Percentiles rank a stretch among this genome's conserved stretches.
These are phyloP conservation scores for Ditylenchus dipsaci DNA, from an alignment of 1,140 invertebrate genomes.

Conservation along the genomic window DNA sequence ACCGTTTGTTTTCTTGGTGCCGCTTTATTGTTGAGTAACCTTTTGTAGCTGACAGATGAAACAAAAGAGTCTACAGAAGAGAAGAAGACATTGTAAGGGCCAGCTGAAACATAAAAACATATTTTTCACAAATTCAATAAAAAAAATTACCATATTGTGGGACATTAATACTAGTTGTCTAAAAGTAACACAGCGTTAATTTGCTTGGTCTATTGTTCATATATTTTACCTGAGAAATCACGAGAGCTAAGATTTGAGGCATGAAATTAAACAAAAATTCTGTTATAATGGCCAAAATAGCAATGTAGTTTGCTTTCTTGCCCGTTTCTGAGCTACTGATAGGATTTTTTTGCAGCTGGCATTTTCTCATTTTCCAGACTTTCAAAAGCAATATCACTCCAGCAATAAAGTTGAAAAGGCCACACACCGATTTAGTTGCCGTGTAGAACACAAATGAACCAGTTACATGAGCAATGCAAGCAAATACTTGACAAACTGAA, in stretches of 20 bases:
- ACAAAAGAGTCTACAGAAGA: not conserved
- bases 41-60: not conserved
- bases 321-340: not conserved
- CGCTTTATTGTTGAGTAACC: too few species aligned
- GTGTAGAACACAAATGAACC: not conserved
- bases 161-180: too few species aligned
- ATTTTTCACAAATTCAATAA: not conserved
- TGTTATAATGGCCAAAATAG: not conserved
- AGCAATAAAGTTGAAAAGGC: not conserved
- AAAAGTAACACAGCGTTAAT: too few species aligned
- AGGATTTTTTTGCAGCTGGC: not conserved
- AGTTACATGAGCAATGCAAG: conserved; percentile 1
- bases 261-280: conserved; percentile 5
- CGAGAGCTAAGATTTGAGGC: not conserved
- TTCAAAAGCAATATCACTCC: not conserved
- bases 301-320: conserved; percentile 2
- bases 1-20: too few species aligned
- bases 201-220: too few species aligned
- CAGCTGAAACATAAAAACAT: not conserved
- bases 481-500: conserved; percentile 7
- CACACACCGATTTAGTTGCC: not conserved
- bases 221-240: not conserved
- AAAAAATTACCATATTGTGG: not conserved
- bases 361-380: not conserved
- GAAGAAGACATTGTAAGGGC: conserved; percentile 10